Base-by-base conservation (phyloP, 2,113 vertebrate genomes). In the Nycticryphes semicollaris region DNA sequence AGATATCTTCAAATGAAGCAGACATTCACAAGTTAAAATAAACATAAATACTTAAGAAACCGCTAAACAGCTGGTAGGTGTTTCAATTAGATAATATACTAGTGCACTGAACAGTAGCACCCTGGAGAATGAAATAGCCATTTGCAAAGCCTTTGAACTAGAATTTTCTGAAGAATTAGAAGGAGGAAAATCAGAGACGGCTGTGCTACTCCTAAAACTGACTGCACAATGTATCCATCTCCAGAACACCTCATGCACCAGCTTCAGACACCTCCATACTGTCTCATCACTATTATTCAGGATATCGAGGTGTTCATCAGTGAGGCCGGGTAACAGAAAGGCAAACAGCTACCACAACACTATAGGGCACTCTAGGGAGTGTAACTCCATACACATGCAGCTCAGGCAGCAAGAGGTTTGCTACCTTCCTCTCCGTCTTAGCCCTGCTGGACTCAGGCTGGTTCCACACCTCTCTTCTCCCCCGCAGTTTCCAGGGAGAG, bases 341-440 rank as follows among this genome's bases (percentile, higher is more conserved):
- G 0, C 39, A 56, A 79, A 25, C 33, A 51, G 57, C 24, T 22
- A 25, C 76, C 28, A 63, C 9, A 70, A 81, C 43, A 12, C 60
- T 25, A 7, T 10, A 30, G 33, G 37, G 62, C 70, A 79, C 57
- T 68, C 57, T 8, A n/a, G 7, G 22, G n/a, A 84, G 33, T 0
- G 0, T 16, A 72, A 16, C 57, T 79, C 43, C 48, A 14, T 4
- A 23, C 18, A 75, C 17, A 22, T 0, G 3, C 2, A 1, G 39
- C 56, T 82, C 28, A 79, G 43, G 39, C 30, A 85, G 28, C 0
- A 1, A 59, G 30, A 82, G 30, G 5, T 30, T 66, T 20, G 16
- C 51, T 15, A 50, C n/a, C 30, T 73, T 11, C 79, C 64, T 31
- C 23, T 85, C 22, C 15, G 21, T 31, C 50, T 60, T 18, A 69